Evolutionary conservation across 2,888 invertebrate genomes (phyloP), one percentile per base, ranked within the genome.

Genomic region (Vanessa cardui): DNA sequence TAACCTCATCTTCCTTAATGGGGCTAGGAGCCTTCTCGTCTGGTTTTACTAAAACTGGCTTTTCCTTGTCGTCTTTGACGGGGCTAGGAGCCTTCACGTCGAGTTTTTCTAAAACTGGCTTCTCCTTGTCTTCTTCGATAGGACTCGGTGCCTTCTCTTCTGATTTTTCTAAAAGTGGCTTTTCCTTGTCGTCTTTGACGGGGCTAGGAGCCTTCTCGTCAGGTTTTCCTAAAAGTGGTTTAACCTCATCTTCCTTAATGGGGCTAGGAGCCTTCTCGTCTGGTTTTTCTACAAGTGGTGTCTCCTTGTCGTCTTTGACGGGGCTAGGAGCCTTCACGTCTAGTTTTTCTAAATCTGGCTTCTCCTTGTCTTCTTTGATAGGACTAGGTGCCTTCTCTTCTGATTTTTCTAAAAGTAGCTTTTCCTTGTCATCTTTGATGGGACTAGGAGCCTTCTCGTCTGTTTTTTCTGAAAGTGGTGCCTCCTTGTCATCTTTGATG

Each of bases 251-350:
- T 2, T 9, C 49, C 21, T 39, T 39, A 2, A 69, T 60, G 9
- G 71, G 69, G 49, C 68, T 75, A 0, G 66, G 44, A 16, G n/a
- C 54, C 33, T 74, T 74, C 1, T 74, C 67, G 2, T 52, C 39
- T 18, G 49, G 8, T 20, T n/a, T 49, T 49, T 9, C 18, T 1
- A 7, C 3, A 6, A 0, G 1, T 1, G 1, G 0, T 49, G 16
- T 26, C 5, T 31, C 26, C 8, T 39, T 9, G 8, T 39, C 39
- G 1, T 39, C 39, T 9, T 39, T 9, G 4, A 50, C 46, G 7
- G 68, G 66, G 33, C 66, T 71, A 0, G 58, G 33, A 2, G 7
- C 7, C 15, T 61, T 50, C 15, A 12, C 5, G 16, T 0, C 21
- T 68, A n/a, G 9, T 6, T 60, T 64, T 9, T 45, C 46, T 12